Evolutionary conservation across 1,140 invertebrate genomes (phyloP), one percentile per base, ranked within the genome.

Genomic region (Dreissena polymorpha): DNA sequence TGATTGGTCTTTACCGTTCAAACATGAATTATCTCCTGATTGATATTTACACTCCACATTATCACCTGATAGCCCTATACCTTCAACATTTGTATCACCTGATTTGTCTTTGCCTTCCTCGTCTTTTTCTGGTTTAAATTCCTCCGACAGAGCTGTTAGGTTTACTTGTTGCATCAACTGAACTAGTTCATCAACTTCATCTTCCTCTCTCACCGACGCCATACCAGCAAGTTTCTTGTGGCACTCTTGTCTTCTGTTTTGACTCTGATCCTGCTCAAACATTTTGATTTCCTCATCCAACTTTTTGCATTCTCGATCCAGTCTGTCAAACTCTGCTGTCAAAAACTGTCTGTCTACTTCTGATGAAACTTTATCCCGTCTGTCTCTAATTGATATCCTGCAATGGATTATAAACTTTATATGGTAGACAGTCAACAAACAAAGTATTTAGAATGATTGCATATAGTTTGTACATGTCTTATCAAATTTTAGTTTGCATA

Each of bases 341-440:
- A 83, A 25, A 50, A 76, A 83, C 2, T 76, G 72, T 53, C 63
- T 70, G n/a, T 83, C 74, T 21, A 27, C 69, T 25, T 71, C 55
- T 10, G 72, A 76, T 10, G 53, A 39, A 21, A 64, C 69, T 67
- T 76, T 49, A n/a, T 83, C 63, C 50, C 76, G 75, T 50, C 81
- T 83, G 65, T 83, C 73, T 57, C 73, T 69, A 21, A 83, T 83
- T 16, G 50, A 60, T 10, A 83, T 83, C 69, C 81, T 83, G 81
- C 57, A 83, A 83, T 0, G 16, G 0, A 49, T 0, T 67, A 55
- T 8, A 39, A 39, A 39, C 2, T 39, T 39, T 39, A 39, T 39
- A 39, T 39, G 2, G 39, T 27, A 0, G 23, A n/a, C 14, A 75
- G 10, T 13, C 10, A 60, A 13, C 13, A 75, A 29, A 6, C 16